A percentile compares a stretch with the other conserved stretches of the same genome.
Evolutionary conservation across 2,888 invertebrate species (phyloP).

Genomic region (Ellobium chinense): DNA sequence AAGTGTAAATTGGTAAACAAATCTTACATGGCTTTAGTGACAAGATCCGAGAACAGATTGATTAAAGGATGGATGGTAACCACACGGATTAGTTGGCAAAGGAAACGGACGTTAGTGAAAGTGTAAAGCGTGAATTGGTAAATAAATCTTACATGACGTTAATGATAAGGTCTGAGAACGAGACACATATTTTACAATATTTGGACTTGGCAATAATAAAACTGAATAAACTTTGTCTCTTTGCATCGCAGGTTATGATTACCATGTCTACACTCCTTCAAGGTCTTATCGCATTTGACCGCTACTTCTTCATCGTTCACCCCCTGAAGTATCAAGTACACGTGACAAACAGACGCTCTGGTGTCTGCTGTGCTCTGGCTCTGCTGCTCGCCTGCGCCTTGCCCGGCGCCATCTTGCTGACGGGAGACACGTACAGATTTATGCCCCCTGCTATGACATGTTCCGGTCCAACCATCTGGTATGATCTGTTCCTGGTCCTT

Average conservation of each 20-base stretch:
- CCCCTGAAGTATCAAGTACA: slow-evolving; percentile 29
- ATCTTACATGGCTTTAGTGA: no score
- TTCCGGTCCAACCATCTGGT: slow-evolving; percentile 22
- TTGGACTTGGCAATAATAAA: no score
- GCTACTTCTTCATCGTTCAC: slow-evolving; percentile 42
- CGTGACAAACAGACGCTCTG: slow-evolving; percentile 1
- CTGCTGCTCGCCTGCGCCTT: slow-evolving; percentile 8
- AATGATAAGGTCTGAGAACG: no score
- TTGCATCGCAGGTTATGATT: slow-evolving; percentile 13
- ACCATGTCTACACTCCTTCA: slow-evolving; percentile 28
- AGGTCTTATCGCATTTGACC: slow-evolving; percentile 21
- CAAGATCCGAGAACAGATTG: no score
- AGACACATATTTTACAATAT: no score
- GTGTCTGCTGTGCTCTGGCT: neutral
- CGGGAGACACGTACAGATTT: neutral
- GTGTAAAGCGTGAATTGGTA: no score
- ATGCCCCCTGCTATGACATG: slow-evolving; percentile 14
- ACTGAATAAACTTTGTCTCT: no score
- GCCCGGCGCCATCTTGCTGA: neutral
- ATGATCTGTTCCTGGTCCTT: neutral
- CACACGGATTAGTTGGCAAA: no score
- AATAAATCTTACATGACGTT: no score
- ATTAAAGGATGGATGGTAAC: no score
- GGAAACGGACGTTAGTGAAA: no score
- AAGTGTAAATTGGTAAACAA: no score